phyloP scores from a whole-genome alignment of 2,888 invertebrate species.

The Phyllotreta cruciferae region DNA sequence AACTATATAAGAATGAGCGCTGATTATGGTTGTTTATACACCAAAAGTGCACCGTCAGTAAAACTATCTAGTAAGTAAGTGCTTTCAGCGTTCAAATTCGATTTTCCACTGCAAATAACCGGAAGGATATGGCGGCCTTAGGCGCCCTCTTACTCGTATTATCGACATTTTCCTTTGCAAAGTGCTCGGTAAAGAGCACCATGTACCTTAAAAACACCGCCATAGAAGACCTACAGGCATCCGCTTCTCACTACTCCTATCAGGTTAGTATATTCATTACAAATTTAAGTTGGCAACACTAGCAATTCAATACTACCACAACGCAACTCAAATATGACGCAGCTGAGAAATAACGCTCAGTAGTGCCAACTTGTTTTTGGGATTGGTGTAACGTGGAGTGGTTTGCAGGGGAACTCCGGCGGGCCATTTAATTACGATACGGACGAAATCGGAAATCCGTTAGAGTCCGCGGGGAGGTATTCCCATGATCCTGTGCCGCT shows the following conservation, averaged over 20 bases:
- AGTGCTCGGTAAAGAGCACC: slow-evolving; percentile 21
- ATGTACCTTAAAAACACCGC: slow-evolving; percentile 25
- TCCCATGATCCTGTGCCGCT: slow-evolving; percentile 28
- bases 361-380: too few species aligned
- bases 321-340: too few species aligned
- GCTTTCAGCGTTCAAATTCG: not conserved
- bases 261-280: slow-evolving; percentile 25
- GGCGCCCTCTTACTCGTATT: slow-evolving; percentile 9
- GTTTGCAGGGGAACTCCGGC: slow-evolving; percentile 20
- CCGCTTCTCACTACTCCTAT: slow-evolving; percentile 34
- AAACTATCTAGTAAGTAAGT: not conserved
- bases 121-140: slow-evolving; percentile 21
- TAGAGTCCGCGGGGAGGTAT: slow-evolving; percentile 26
- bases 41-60: not conserved
- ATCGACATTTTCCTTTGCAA: slow-evolving; percentile 19
- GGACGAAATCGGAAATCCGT: slow-evolving; percentile 21
- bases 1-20: slow-evolving; percentile 24
- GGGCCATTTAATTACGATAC: slow-evolving; percentile 22
- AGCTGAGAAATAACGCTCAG: too few species aligned
- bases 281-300: not conserved
- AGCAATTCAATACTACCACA: not conserved
- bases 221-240: slow-evolving; percentile 32
- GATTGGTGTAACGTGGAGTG: not conserved
- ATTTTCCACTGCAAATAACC: slow-evolving; percentile 11
- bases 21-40: slow-evolving; percentile 6